Evolutionary conservation across 2,797 vertebrate genomes (phyloP), one percentile per base, ranked within the genome.

Genomic region (Prunella strophiata): DNA sequence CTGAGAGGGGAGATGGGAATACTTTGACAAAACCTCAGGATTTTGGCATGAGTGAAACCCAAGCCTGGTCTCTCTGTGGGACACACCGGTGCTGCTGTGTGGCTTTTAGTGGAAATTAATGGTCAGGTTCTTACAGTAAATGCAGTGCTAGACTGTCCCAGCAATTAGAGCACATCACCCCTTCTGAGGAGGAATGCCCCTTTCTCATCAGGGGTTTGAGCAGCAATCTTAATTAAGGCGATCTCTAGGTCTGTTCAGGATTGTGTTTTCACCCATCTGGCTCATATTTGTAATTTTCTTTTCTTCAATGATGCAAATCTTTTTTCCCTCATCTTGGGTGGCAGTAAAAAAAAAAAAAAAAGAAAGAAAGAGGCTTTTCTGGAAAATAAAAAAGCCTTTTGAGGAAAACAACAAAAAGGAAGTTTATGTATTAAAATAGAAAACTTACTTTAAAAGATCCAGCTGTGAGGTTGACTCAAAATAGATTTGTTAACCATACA

Each of bases 1-100:
- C 43, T 29, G 57, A 5, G 5, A 75, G 27, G 21, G 7, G 13
- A 71, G 25, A 18, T 2, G 2, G 62, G 38, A 89, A 72, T 77
- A 40, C 25, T 61, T 68, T 38, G 42, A 34, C 20, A 54, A 83
- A 94, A 78, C 26, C 47, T 83, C 48, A 58, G 43, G 36, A 68
- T 80, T 95, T 66, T 92, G 68, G 40, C 52, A 18, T 14, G 16
- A 26, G 25, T 87, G 34, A 80, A 87, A 50, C 13, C 18, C 47
- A 34, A 62, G 10, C 23, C 25, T 58, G 50, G 19, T 9, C 30
- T 72, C 57, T 85, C 40, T 32, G 3, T 27, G 48, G 17, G 54
- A 45, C 3, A 2, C 32, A 11, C 21, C 0, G 0, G 5, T 6
- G 1, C 27, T 66, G 45, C 16, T 68, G 10, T 51, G 17, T 86